Evolutionary conservation across 1,140 invertebrate genomes (phyloP).

Genomic region (Heliconius himera): DNA sequence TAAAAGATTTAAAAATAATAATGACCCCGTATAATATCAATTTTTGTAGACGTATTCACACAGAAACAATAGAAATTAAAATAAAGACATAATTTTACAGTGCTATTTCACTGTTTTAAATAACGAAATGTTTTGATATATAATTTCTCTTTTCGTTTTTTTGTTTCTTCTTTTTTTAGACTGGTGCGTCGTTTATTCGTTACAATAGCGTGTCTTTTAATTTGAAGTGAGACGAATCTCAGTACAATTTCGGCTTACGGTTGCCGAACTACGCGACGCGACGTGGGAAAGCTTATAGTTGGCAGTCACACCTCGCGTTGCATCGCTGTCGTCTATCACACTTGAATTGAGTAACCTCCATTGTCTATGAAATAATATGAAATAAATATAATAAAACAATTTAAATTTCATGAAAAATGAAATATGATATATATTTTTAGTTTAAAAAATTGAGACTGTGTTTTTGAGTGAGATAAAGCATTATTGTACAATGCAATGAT

Average conservation of each 20-base stretch:
- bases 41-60: too few relatives aligned
- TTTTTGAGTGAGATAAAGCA: too few relatives aligned
- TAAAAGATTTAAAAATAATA: too few relatives aligned
- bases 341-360: constrained; percentile 19
- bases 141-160: not conserved
- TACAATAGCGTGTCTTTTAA: constrained; percentile 6
- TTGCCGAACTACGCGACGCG: constrained; percentile 9
- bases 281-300: constrained; percentile 27
- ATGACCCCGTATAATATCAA: too few relatives aligned
- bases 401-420: not conserved
- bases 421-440: not conserved
- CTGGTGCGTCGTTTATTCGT: not conserved
- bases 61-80: too few relatives aligned
- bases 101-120: not conserved
- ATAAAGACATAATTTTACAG: not conserved
- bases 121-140: too few relatives aligned
- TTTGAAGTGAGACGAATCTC: constrained; percentile 27
- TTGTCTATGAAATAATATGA: not conserved
- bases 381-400: not conserved
- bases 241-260: constrained; percentile 15
- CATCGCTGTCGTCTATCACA: constrained; percentile 12
- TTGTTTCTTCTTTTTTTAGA: not conserved
- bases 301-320: constrained; percentile 15
- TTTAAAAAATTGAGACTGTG: too few relatives aligned
- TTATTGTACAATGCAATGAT: too few relatives aligned